Conservation (phyloP, 1,140 invertebrate species). For the Drosophila truncata region DNA sequence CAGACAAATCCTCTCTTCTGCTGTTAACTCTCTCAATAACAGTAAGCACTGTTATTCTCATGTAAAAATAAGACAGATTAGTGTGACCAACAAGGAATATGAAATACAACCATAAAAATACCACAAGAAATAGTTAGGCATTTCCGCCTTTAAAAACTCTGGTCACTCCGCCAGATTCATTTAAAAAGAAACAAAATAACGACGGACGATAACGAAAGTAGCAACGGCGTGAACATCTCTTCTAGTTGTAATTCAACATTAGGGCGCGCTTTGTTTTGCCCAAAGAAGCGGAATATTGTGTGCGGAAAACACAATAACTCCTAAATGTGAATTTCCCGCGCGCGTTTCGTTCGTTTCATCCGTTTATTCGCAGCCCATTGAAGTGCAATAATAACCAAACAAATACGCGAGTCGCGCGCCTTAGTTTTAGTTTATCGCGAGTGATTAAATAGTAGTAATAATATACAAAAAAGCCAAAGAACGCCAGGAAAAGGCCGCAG, state of each 20-base stretch:
- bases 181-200: neutral
- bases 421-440: neutral
- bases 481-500: constrained; percentile 1
- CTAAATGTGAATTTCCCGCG: neutral
- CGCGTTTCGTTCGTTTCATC: neutral
- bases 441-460: neutral
- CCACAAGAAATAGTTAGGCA: no score
- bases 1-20: no score
- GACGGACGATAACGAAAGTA: neutral
- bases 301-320: no score
- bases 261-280: neutral
- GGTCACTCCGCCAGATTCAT: neutral
- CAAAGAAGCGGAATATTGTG: neutral
- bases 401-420: neutral
- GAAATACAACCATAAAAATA: no score
- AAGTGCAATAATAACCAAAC: constrained; percentile 7
- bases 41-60: no score
- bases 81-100: no score
- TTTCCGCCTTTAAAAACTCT: no score
- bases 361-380: neutral
- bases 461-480: constrained; percentile 4
- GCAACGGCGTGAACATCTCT: neutral
- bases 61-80: no score
- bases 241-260: neutral
- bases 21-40: no score